These are phyloP conservation scores for Grantiella picta DNA, from an alignment of 2,113 vertebrate genomes.

Conservation along the genomic window DNA sequence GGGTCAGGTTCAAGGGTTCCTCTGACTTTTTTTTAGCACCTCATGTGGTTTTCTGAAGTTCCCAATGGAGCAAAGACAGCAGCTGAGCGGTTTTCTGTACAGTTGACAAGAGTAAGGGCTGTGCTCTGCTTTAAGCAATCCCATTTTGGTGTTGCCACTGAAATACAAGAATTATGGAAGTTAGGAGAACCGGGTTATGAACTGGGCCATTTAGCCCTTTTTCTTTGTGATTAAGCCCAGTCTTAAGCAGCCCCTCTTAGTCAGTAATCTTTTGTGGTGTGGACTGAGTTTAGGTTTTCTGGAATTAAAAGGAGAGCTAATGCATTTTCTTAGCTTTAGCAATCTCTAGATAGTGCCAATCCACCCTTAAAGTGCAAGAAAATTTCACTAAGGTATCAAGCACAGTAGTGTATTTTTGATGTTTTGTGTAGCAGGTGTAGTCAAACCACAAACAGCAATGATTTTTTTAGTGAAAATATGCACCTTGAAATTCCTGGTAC, in stretches of 20 bases:
- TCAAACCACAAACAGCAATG: not conserved
- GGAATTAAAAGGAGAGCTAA: not conserved
- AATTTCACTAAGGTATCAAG: not conserved
- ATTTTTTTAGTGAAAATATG: not conserved
- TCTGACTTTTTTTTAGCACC: not conserved
- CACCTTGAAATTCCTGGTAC: not conserved
- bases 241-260: not conserved
- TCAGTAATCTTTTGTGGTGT: not conserved
- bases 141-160: not conserved
- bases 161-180: not conserved
- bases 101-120: not conserved
- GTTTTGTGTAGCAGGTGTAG: not conserved
- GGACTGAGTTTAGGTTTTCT: not conserved
- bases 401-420: not conserved
- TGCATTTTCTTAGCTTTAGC: not conserved
- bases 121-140: not conserved
- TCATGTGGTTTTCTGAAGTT: not conserved
- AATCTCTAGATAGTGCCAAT: not conserved
- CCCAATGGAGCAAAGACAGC: not conserved
- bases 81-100: not conserved
- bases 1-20: not conserved
- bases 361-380: not conserved
- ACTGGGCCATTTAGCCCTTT: not conserved
- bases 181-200: not conserved
- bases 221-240: not conserved